Conservation (phyloP, 2,797 vertebrate species). For the Phaenicophaeus curvirostris region DNA sequence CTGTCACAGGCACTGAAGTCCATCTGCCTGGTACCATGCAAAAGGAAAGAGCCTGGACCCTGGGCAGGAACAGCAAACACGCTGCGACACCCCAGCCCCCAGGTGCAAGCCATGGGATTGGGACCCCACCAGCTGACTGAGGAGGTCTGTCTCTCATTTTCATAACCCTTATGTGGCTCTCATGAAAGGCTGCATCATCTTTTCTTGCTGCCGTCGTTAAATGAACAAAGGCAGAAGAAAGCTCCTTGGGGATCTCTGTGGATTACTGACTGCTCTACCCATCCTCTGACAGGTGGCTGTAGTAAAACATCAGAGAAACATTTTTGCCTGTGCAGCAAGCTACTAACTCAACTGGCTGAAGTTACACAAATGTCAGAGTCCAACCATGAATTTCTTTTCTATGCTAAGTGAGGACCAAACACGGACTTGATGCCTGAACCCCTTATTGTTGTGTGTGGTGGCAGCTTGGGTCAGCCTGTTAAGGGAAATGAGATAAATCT, state of each 20-base stretch:
- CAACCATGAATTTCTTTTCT: background rate
- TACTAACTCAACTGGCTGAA: background rate
- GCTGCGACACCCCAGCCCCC: fast-evolving
- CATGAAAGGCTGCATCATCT: background rate
- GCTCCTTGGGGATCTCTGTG: background rate
- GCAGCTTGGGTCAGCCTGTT: background rate
- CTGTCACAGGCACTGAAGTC: fast-evolving
- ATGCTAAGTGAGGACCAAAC: background rate
- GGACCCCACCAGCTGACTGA: background rate
- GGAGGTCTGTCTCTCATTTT: background rate
- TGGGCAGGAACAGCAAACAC: fast-evolving
- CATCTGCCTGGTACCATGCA: fast-evolving
- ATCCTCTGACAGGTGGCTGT: conserved; percentile 41
- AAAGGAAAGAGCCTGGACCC: background rate
- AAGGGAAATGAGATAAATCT: too few species aligned
- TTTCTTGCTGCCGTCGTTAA: fast-evolving
- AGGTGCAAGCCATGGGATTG: fast-evolving
- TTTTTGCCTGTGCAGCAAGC: background rate
- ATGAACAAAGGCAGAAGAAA: background rate
- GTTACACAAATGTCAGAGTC: background rate
- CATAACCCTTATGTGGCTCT: fast-evolving
- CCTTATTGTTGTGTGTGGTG: background rate
- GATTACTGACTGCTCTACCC: conserved; percentile 14
- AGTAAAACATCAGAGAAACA: conserved; percentile 25
- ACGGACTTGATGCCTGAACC: background rate